Conservation (phyloP, 2,113 vertebrate genomes). For the Melanerpes aurifrons region DNA sequence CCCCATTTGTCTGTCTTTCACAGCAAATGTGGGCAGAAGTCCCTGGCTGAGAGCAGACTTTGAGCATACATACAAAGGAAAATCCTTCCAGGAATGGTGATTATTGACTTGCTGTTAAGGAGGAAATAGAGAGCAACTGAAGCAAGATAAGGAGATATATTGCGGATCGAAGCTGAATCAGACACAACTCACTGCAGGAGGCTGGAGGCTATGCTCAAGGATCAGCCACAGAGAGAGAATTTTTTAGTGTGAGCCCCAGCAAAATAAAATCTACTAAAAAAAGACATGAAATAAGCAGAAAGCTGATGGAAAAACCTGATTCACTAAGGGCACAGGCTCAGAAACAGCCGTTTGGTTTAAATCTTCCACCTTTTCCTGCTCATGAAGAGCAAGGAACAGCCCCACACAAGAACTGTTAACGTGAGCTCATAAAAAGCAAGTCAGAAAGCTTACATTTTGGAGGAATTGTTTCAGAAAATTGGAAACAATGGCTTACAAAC, state of each 20-base stretch:
- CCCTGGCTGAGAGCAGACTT: neutral
- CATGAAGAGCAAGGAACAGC: neutral
- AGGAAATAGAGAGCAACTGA: neutral
- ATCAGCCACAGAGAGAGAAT: neutral
- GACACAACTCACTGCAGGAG: neutral
- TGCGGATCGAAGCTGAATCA: neutral
- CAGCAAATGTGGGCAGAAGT: neutral
- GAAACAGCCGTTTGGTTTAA: neutral
- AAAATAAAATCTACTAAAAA: neutral
- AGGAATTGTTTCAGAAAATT: neutral
- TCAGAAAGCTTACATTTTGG: neutral
- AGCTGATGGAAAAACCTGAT: neutral
- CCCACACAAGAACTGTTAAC: neutral
- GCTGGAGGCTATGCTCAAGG: slow-evolving; percentile 3
- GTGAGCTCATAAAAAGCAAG: neutral
- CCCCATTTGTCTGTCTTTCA: neutral
- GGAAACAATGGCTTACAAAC: neutral
- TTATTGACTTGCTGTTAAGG: neutral
- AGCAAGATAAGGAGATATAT: neutral
- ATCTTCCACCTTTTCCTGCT: neutral
- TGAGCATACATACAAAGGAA: neutral
- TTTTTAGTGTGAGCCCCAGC: neutral
- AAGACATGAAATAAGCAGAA: neutral
- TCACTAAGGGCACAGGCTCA: neutral
- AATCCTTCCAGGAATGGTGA: neutral